Evolutionary conservation across 37 sponge, comb jelly and placozoan species (phyloP).

Genomic region (Crambe crambe): DNA sequence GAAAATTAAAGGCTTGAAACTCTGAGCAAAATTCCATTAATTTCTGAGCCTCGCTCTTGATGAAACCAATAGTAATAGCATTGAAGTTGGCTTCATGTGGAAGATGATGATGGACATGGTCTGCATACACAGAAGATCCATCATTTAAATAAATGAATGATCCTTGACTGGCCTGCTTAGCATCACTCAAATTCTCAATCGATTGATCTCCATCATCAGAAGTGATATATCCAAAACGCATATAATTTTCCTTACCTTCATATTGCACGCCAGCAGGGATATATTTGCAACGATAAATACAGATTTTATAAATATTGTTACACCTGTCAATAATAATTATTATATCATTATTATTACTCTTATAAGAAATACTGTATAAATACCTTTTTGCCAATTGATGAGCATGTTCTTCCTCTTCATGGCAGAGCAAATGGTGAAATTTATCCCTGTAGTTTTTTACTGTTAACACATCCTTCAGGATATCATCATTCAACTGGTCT

Average conservation of each 20-base stretch:
- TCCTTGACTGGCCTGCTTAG: conserved; percentile 54
- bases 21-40: not conserved
- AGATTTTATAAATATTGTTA: conserved; percentile 22
- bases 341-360: too few species aligned
- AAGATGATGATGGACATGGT: not conserved
- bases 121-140: not conserved
- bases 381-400: conserved; percentile 43
- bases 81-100: not conserved
- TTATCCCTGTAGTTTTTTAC: conserved; percentile 50
- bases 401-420: conserved; percentile 71
- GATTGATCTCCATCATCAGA: conserved; percentile 43
- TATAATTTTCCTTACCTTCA: not conserved
- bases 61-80: conserved; percentile 1
- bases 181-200: conserved; percentile 39
- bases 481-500: not conserved
- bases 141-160: conserved; percentile 8
- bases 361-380: not conserved
- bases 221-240: conserved; percentile 24
- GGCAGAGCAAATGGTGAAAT: conserved; percentile 72
- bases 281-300: not conserved
- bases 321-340: conserved; percentile 46
- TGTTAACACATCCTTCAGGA: conserved; percentile 18
- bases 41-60: not conserved
- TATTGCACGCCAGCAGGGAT: conserved; percentile 12
- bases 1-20: not conserved